Percentiles rank a stretch among this genome's conserved stretches.
Conservation (phyloP, 92 coral and sea anemone genomes). For the Zoanthus gigantus region DNA sequence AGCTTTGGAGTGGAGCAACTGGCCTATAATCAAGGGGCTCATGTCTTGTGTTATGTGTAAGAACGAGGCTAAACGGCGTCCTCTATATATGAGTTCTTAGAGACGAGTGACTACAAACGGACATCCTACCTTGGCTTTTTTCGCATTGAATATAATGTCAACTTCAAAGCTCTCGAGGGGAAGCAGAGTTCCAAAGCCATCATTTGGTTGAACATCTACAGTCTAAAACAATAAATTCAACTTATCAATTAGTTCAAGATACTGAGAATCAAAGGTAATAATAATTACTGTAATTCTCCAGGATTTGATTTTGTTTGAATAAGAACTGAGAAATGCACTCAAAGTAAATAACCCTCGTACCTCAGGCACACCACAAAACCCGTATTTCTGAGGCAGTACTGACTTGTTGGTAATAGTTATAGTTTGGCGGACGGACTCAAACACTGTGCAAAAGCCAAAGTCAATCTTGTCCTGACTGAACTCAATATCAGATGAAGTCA, state of each 20-base stretch:
- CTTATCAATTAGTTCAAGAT: too few relatives aligned
- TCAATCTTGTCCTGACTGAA: conserved; percentile 83
- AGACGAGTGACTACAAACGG: not conserved
- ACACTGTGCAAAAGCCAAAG: conserved; percentile 91
- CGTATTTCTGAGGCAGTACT: conserved; percentile 91
- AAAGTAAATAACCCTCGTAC: conserved; percentile 51
- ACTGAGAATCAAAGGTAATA: too few relatives aligned
- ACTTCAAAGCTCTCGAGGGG: conserved; percentile 92
- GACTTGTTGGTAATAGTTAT: conserved; percentile 90
- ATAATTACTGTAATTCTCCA: too few relatives aligned
- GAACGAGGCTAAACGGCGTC: too few relatives aligned
- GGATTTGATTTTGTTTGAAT: not conserved
- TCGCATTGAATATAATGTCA: conserved; percentile 96
- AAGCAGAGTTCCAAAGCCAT: conserved; percentile 97
- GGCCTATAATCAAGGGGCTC: too few relatives aligned
- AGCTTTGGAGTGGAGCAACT: too few relatives aligned
- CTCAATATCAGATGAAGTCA: conserved; percentile 95
- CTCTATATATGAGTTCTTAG: too few relatives aligned
- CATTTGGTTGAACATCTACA: conserved; percentile 98
- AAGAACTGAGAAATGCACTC: not conserved
- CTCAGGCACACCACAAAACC: conserved; percentile 98
- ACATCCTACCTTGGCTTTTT: conserved; percentile 88
- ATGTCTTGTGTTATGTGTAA: too few relatives aligned
- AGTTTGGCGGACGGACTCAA: conserved; percentile 93
- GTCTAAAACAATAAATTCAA: conserved; percentile 63